phyloP scores from a whole-genome alignment of 2,113 vertebrate genomes.

The Nycticryphes semicollaris region DNA sequence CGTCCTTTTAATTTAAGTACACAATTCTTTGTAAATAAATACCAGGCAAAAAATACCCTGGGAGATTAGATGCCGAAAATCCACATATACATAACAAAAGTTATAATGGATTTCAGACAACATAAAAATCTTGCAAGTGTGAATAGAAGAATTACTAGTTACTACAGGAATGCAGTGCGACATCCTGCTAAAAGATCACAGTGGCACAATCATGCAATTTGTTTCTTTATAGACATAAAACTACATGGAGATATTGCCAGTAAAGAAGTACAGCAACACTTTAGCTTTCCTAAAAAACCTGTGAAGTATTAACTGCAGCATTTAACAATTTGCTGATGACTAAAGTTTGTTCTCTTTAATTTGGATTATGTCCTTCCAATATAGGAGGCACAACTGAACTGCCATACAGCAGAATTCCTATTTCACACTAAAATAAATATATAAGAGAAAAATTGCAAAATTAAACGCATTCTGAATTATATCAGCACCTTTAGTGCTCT shows the following conservation, averaged over 20 bases:
- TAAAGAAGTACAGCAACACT: not conserved
- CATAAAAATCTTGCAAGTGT: not conserved
- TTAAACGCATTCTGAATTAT: not conserved
- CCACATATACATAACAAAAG: not conserved
- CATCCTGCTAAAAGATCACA: not conserved
- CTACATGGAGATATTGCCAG: not conserved
- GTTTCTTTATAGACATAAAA: not conserved
- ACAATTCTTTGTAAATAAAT: not conserved
- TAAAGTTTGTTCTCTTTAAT: not conserved
- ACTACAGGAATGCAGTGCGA: not conserved
- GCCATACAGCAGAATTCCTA: not conserved
- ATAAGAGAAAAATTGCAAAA: not conserved
- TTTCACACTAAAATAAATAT: not conserved
- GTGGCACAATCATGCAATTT: not conserved
- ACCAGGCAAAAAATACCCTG: not conserved
- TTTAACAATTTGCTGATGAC: not conserved
- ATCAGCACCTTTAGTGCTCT: not conserved
- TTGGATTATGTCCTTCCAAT: not conserved
- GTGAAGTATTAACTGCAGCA: not conserved
- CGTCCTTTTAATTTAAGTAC: not conserved
- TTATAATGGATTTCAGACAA: not conserved
- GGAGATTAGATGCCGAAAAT: not conserved
- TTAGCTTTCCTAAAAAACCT: not conserved
- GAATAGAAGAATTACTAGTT: not conserved
- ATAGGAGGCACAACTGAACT: not conserved